These are phyloP conservation scores for Epinotia brunnichana DNA, from an alignment of 2,888 invertebrate genomes.

Conservation along the genomic window DNA sequence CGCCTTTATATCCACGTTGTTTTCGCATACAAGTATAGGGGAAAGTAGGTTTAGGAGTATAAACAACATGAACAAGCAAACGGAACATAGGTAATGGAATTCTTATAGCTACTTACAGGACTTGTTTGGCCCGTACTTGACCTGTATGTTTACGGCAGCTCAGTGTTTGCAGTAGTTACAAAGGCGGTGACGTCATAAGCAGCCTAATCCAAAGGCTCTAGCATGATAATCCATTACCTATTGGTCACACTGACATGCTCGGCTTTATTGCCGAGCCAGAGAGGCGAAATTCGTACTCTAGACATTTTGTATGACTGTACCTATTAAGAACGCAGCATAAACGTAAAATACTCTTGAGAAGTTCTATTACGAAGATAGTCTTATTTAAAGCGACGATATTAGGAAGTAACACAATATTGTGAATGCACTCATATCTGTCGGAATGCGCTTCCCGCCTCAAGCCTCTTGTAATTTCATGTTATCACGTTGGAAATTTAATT, in stretches of 20 bases:
- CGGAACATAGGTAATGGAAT: neutral
- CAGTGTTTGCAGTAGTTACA: conserved; percentile 38
- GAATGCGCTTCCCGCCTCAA: conserved; percentile 65
- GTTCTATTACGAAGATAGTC: neutral
- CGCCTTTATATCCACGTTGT: neutral
- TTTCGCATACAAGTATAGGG: neutral
- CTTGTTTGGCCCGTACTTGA: conserved; percentile 18
- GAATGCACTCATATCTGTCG: conserved; percentile 68
- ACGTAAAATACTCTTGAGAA: neutral
- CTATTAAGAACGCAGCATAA: neutral
- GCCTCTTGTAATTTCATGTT: conserved; percentile 64
- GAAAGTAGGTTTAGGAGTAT: conserved; percentile 4
- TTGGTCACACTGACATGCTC: conserved; percentile 11
- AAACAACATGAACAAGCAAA: neutral
- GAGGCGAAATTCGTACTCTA: neutral
- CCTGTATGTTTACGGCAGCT: conserved; percentile 19
- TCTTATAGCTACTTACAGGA: conserved; percentile 11
- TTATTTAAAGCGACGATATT: neutral
- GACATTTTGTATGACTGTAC: neutral
- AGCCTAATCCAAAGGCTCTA: conserved; percentile 35
- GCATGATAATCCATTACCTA: conserved; percentile 39
- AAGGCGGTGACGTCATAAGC: conserved; percentile 24
- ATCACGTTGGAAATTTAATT: conserved; percentile 51
- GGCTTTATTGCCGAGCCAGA: conserved; percentile 8
- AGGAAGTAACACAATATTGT: conserved; percentile 53